Evolutionary conservation across 2,888 invertebrate genomes (phyloP).

Genomic region (Hydropsyche betteni): DNA sequence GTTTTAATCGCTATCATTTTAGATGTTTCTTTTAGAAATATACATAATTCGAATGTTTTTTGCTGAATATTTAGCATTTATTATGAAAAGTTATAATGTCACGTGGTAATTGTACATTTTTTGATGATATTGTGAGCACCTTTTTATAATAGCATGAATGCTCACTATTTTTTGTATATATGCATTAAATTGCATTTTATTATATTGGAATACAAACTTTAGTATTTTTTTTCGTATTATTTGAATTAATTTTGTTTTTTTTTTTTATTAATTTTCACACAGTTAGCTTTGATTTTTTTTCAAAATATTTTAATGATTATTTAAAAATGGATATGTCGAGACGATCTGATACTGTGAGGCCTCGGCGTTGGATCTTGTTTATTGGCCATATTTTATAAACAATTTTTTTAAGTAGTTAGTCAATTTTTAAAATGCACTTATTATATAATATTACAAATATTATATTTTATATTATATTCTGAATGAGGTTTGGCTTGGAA

Average conservation of each 20-base stretch:
- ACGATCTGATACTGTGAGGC: constrained; percentile 3
- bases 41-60: not conserved
- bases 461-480: constrained; percentile 20
- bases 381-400: not conserved
- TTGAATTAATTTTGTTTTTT: not conserved
- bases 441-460: constrained; percentile 9
- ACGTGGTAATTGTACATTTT: constrained; percentile 5
- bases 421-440: constrained; percentile 35
- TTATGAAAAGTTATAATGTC: not conserved
- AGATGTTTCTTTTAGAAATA: not conserved
- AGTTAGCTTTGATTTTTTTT: constrained; percentile 29
- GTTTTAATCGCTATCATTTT: not conserved
- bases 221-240: constrained; percentile 13
- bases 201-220: constrained; percentile 5
- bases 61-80: constrained; percentile 2
- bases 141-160: constrained; percentile 30
- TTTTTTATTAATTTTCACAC: constrained; percentile 6
- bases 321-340: constrained; percentile 21
- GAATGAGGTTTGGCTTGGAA: constrained; percentile 40
- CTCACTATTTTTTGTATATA: constrained; percentile 33
- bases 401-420: constrained; percentile 33
- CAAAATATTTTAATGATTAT: constrained; percentile 21
- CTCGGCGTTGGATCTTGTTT: constrained; percentile 15
- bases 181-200: constrained; percentile 22
- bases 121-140: constrained; percentile 30